These are phyloP conservation scores for Norana najaformis DNA, from an alignment of 2,888 invertebrate species.

Conservation along the genomic window DNA sequence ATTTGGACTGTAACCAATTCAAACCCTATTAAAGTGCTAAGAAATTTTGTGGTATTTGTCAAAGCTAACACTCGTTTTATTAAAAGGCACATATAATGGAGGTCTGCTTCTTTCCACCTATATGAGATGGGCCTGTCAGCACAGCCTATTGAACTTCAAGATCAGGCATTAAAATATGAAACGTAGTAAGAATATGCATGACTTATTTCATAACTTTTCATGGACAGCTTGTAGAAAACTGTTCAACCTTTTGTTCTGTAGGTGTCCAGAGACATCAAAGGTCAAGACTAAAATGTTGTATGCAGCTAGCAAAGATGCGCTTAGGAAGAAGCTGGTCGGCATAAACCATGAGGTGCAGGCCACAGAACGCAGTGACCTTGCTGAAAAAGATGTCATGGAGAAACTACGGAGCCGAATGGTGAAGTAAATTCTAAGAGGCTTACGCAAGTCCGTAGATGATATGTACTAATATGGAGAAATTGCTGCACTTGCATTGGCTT, in stretches of 20 bases:
- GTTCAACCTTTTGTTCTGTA: constrained; percentile 14
- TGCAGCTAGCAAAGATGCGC: constrained; percentile 39
- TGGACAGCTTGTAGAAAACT: background rate
- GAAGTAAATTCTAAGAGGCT: constrained; percentile 27
- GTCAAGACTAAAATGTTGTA: constrained; percentile 38
- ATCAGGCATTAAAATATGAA: too few relatives aligned
- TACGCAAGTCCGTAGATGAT: background rate
- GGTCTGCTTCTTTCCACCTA: background rate
- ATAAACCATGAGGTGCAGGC: constrained; percentile 36
- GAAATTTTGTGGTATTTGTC: background rate
- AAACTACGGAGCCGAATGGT: constrained; percentile 35
- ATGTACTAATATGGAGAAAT: background rate
- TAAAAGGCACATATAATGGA: background rate
- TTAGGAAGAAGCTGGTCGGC: constrained; percentile 38
- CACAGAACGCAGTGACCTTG: constrained; percentile 33
- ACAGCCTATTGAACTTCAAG: background rate
- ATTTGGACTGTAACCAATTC: too few relatives aligned
- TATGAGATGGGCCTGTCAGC: background rate
- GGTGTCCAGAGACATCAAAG: constrained; percentile 37
- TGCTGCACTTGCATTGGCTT: background rate
- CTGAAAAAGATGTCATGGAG: constrained; percentile 31
- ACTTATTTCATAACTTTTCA: too few relatives aligned
- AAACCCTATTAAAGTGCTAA: background rate
- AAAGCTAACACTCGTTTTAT: background rate
- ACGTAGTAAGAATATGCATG: too few relatives aligned